A percentile compares a stretch with the other conserved stretches of the same genome.
Evolutionary conservation across 2,113 vertebrate species (phyloP).

Genomic region (Grantiella picta): DNA sequence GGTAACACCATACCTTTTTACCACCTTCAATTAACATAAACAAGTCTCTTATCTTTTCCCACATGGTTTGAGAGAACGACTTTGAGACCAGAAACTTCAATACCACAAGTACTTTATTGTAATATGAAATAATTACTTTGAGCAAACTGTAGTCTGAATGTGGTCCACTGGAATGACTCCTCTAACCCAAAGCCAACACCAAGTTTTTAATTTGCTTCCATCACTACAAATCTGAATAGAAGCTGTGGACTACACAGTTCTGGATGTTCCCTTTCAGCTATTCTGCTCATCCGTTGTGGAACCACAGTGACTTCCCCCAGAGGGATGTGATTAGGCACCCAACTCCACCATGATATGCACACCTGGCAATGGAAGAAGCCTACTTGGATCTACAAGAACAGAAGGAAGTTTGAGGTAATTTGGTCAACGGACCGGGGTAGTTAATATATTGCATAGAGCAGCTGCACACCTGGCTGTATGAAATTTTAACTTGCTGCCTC

Average conservation of each 20-base stretch:
- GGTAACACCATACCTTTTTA: background rate
- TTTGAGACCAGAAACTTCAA: background rate
- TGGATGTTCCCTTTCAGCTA: background rate
- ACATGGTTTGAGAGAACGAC: background rate
- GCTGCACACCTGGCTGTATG: background rate
- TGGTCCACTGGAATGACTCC: background rate
- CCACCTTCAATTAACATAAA: background rate
- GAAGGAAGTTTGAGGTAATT: background rate
- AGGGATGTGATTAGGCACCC: background rate
- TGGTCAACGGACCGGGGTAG: background rate
- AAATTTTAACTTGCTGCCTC: background rate
- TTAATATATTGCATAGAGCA: background rate
- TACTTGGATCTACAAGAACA: background rate
- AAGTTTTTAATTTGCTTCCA: background rate
- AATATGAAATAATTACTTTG: background rate
- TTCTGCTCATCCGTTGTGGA: background rate
- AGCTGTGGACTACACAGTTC: background rate
- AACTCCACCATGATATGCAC: background rate
- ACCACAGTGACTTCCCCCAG: background rate
- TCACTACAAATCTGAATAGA: background rate
- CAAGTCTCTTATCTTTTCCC: background rate
- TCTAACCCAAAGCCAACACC: background rate
- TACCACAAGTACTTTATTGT: fast-evolving
- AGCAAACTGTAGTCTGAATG: background rate
- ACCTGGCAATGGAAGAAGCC: background rate